These are phyloP conservation scores for Pararge aegeria DNA, from an alignment of 1,140 invertebrate species.

Conservation along the genomic window DNA sequence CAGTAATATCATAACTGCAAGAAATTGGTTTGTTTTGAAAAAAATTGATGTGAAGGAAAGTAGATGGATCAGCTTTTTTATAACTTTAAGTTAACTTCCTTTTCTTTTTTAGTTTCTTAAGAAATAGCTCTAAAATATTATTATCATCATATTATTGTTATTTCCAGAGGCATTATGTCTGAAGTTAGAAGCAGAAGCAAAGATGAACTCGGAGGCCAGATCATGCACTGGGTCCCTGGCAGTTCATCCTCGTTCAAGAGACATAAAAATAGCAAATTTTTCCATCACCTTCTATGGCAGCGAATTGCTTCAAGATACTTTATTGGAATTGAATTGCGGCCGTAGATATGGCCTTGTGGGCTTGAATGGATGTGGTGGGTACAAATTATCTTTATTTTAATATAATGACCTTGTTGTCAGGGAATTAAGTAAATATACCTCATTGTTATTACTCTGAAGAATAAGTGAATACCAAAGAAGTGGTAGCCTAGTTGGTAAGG, in stretches of 20 bases:
- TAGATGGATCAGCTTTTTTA: too few relatives aligned
- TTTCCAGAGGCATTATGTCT: conserved; percentile 89
- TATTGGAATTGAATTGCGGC: conserved; percentile 98
- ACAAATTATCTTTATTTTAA: not conserved
- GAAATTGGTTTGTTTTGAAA: too few relatives aligned
- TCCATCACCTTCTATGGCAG: conserved; percentile 98
- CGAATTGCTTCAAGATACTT: conserved; percentile 97
- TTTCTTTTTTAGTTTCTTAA: too few relatives aligned
- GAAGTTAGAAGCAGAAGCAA: conserved; percentile 93
- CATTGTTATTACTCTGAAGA: too few relatives aligned
- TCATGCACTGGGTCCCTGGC: conserved; percentile 96
- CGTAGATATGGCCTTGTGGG: conserved; percentile 98
- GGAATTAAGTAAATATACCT: too few relatives aligned
- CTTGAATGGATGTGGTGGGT: conserved; percentile 95
- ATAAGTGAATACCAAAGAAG: too few relatives aligned
- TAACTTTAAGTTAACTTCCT: too few relatives aligned
- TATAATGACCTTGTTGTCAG: too few relatives aligned
- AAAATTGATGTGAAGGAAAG: too few relatives aligned
- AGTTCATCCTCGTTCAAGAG: conserved; percentile 96
- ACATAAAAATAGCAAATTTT: conserved; percentile 98
- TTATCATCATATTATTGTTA: conserved; percentile 21
- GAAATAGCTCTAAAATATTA: too few relatives aligned
- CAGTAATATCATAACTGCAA: too few relatives aligned
- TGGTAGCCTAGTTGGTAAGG: too few relatives aligned
- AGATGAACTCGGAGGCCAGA: conserved; percentile 94